Evolutionary conservation across 2,888 invertebrate species (phyloP).

Genomic region (Sthenelais limicola): DNA sequence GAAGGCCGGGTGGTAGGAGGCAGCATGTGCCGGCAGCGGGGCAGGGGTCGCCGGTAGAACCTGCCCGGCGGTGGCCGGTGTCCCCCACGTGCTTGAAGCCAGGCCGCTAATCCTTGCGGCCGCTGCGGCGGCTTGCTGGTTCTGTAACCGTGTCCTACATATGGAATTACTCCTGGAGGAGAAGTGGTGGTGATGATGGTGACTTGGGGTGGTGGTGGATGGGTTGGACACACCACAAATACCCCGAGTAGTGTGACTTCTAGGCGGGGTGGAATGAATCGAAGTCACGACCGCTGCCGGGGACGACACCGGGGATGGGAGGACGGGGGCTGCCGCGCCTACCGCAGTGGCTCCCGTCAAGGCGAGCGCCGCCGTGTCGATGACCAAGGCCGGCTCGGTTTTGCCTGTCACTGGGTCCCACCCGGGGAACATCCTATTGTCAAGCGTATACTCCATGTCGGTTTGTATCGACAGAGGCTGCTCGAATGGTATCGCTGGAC

Average conservation of each 20-base stretch:
- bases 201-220: neutral
- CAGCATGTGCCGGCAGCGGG: constrained; percentile 7
- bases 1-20: constrained; percentile 35
- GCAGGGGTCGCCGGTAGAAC: constrained; percentile 13
- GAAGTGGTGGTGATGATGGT: neutral
- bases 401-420: constrained; percentile 26
- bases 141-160: neutral
- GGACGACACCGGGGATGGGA: neutral
- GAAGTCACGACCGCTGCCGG: neutral
- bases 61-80: neutral
- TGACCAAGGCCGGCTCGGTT: constrained; percentile 13
- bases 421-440: constrained; percentile 24
- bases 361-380: constrained; percentile 25
- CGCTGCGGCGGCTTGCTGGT: neutral
- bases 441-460: constrained; percentile 29
- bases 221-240: neutral
- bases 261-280: neutral
- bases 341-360: neutral
- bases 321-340: constrained; percentile 13
- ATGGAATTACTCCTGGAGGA: neutral
- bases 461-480: constrained; percentile 33
- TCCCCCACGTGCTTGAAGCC: neutral
- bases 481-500: neutral
- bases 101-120: neutral
- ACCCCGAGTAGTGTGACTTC: neutral